Base-by-base conservation (phyloP, 2,113 vertebrate species). In the Oncorhynchus kisutch region DNA sequence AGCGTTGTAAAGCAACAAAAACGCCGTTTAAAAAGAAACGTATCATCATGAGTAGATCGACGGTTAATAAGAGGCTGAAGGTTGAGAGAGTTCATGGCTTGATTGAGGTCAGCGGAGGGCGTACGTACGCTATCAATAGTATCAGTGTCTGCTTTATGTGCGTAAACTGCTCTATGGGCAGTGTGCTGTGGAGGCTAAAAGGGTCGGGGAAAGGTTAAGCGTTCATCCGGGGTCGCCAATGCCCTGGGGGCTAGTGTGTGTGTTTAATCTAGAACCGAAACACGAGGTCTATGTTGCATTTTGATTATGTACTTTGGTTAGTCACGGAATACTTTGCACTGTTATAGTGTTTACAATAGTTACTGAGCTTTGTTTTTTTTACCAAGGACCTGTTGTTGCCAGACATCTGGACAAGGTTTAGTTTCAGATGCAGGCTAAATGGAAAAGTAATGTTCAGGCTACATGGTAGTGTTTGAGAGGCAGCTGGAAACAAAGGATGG, bases 141-240 rank as follows among this genome's bases (percentile, higher is more conserved):
- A 62, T 67, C 13, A 67, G 65, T 67, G 22, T 14, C 25, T 67
- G 13, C 24, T 48, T 48, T 13, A 48, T 70, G 68, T 69, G 34
- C n/a, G 11, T 12, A 70, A 70, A 48, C 18, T 3, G n/a, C 3
- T 62, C n/a, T 62, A 2, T 31, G 20, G 18, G 20, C 29, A n/a
- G 67, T 24, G 20, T 49, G 68, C 34, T 49, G 68, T 20, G 12
- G 39, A 70, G 45, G 24, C 34, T 7, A 70, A 49, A 51, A 12
- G n/a, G 4, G 22, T 70, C 68, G 49, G 68, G 34, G 68, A 25
- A 70, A 70, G 68, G 68, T 70, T 20, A 70, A 34, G 20, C 11
- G 67, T 48, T 70, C 70, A 54, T 65, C 27, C 48, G 20, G 64
- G 76, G 70, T 77, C 70, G 27, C 39, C 18, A 24, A 22, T 67